phyloP scores from a whole-genome alignment of 2,888 invertebrate species.

The Parnassius orleans region DNA sequence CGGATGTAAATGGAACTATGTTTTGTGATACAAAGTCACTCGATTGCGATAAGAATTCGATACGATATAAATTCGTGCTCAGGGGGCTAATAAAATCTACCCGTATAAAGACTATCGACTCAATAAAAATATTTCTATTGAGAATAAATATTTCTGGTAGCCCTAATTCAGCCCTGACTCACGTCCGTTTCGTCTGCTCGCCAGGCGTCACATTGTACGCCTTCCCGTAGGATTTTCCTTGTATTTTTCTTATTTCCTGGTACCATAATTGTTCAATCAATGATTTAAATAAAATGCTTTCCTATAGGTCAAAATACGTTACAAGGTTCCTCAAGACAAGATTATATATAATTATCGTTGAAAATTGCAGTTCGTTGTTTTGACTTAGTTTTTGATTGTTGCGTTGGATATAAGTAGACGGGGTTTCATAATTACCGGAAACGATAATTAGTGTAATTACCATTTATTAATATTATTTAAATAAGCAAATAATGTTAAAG shows the following conservation, averaged over 20 bases:
- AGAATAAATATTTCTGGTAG: slow-evolving; percentile 3
- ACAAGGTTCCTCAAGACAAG: slow-evolving; percentile 3
- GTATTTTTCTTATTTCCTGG: slow-evolving; percentile 49
- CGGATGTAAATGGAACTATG: too few species aligned
- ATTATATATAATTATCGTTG: neutral
- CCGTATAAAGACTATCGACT: neutral
- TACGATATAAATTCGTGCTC: too few species aligned
- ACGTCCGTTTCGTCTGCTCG: slow-evolving; percentile 13
- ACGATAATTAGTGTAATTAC: neutral
- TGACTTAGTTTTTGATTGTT: neutral
- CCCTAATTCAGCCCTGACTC: slow-evolving; percentile 20
- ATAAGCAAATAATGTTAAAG: too few species aligned
- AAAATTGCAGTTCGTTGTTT: neutral
- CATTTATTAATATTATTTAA: too few species aligned
- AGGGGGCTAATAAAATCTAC: too few species aligned
- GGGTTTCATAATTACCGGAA: neutral
- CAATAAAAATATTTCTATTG: too few species aligned
- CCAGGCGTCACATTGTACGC: slow-evolving; percentile 9
- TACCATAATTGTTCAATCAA: slow-evolving; percentile 30
- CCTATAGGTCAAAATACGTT: slow-evolving; percentile 8
- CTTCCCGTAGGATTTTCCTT: slow-evolving; percentile 49
- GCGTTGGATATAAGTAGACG: neutral
- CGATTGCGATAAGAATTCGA: too few species aligned
- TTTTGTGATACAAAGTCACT: too few species aligned
- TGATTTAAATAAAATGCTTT: slow-evolving; percentile 2